Conservation (phyloP, 2,888 invertebrate species). For the Drosophila robusta region DNA sequence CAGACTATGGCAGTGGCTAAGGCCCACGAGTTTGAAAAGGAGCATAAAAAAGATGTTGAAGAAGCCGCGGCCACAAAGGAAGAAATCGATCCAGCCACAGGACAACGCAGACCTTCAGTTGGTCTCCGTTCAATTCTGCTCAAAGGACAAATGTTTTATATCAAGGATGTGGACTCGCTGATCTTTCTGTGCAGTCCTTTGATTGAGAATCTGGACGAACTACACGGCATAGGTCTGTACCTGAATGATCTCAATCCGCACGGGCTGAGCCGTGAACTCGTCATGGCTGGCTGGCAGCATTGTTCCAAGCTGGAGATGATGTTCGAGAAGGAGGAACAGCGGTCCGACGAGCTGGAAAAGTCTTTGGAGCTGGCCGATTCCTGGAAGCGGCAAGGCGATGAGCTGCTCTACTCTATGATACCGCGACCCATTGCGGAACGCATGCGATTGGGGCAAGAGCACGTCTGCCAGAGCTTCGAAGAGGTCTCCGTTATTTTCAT, state of each 20-base stretch:
- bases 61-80: constrained; percentile 46
- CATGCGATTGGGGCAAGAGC: constrained; percentile 90
- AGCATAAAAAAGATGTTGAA: constrained; percentile 40
- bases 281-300: constrained; percentile 94
- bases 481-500: constrained; percentile 85
- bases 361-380: constrained; percentile 91
- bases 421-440: constrained; percentile 94
- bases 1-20: constrained; percentile 64
- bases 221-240: constrained; percentile 91
- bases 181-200: constrained; percentile 95
- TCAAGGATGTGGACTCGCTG: constrained; percentile 92
- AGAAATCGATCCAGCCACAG: constrained; percentile 70
- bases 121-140: constrained; percentile 88
- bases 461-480: constrained; percentile 90
- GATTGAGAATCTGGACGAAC: constrained; percentile 94
- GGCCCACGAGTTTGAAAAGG: constrained; percentile 58
- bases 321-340: constrained; percentile 92
- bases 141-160: constrained; percentile 93
- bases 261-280: constrained; percentile 93
- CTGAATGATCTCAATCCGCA: constrained; percentile 94
- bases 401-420: constrained; percentile 96
- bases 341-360: constrained; percentile 91
- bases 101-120: constrained; percentile 44
- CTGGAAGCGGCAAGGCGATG: constrained; percentile 94
- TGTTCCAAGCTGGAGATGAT: constrained; percentile 92